Conservation (phyloP, 92 coral and sea anemone genomes). For the Porites divaricata region DNA sequence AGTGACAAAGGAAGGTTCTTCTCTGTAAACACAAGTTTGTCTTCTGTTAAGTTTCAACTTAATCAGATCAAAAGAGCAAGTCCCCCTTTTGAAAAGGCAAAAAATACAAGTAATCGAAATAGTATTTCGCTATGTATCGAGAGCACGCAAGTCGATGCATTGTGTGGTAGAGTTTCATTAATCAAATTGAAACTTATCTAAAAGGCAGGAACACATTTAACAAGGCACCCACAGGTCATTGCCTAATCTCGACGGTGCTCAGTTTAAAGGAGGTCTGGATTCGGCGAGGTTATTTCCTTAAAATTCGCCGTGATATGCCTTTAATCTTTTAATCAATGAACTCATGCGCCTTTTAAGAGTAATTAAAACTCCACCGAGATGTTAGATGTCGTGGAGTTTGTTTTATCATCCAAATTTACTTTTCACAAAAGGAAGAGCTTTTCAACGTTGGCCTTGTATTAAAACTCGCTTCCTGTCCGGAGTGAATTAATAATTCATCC, state of each 20-base stretch:
- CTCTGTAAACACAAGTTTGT: constrained; percentile 65
- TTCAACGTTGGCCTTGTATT: constrained; percentile 67
- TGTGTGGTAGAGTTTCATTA: constrained; percentile 34
- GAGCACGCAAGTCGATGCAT: constrained; percentile 19
- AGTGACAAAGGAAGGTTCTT: constrained; percentile 59
- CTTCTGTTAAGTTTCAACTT: constrained; percentile 67
- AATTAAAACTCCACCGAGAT: constrained; percentile 81
- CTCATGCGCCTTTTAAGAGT: constrained; percentile 66
- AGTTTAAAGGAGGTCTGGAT: constrained; percentile 5
- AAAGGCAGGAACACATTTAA: constrained; percentile 21
- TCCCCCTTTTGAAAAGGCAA: constrained; percentile 35
- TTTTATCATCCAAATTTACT: constrained; percentile 61
- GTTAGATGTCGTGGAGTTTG: constrained; percentile 47
- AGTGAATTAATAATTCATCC: constrained; percentile 69
- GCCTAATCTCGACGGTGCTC: background rate
- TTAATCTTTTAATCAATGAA: constrained; percentile 86
- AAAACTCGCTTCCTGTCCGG: constrained; percentile 82
- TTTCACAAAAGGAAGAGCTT: constrained; percentile 76
- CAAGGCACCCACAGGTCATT: constrained; percentile 11
- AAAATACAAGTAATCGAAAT: constrained; percentile 31
- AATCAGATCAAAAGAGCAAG: constrained; percentile 80
- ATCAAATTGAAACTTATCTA: constrained; percentile 49
- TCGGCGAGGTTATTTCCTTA: constrained; percentile 60
- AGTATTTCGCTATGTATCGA: constrained; percentile 38
- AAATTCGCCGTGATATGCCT: constrained; percentile 65